Conservation (phyloP, 2,113 vertebrate species). For the Zosterops pallidus region DNA sequence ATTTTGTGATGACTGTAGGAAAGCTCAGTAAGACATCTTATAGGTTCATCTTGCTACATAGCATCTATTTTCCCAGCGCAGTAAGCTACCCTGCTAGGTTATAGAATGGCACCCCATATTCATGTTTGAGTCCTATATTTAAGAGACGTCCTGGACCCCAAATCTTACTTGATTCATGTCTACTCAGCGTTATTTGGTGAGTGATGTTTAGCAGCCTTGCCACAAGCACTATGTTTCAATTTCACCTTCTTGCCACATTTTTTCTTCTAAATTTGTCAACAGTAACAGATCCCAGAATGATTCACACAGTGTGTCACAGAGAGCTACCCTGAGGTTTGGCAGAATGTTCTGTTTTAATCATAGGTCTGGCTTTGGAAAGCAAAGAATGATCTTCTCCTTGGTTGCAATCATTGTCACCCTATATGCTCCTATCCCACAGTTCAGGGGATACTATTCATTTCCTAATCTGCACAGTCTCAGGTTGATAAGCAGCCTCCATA, state of each 20-base stretch:
- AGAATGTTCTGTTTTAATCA: background rate
- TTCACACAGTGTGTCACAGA: background rate
- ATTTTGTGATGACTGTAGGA: background rate
- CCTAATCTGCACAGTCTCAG: background rate
- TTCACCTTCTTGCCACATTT: background rate
- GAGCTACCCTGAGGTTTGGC: no score
- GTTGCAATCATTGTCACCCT: background rate
- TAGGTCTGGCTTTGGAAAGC: background rate
- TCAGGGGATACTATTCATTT: background rate
- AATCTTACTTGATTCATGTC: background rate
- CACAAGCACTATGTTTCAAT: background rate
- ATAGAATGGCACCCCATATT: background rate
- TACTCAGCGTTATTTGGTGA: background rate
- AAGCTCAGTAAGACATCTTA: background rate
- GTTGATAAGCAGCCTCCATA: background rate
- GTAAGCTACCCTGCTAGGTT: background rate
- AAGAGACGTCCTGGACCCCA: background rate
- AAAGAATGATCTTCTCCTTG: background rate
- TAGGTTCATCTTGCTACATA: background rate
- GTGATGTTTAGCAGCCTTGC: background rate
- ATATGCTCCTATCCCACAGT: background rate
- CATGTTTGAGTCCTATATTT: background rate
- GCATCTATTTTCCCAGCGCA: background rate
- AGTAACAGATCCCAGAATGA: background rate
- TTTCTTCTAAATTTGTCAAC: background rate